Evolutionary conservation across 2,797 vertebrate genomes (phyloP).

Genomic region (Pristis pectinata): DNA sequence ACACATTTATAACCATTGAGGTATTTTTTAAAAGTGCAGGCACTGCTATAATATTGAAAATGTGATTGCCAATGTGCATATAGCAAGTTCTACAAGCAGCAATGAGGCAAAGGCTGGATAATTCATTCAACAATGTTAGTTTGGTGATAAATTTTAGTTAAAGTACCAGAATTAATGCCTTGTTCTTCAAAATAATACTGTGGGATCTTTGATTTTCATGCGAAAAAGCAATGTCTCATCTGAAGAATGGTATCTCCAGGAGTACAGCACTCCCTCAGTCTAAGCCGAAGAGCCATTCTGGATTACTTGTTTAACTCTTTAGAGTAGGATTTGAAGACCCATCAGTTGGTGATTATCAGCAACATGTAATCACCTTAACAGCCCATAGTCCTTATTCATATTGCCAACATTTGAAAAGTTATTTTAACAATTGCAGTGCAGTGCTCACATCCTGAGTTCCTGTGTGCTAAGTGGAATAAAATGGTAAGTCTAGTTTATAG

Average conservation of each 20-base stretch:
- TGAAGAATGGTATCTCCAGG: too few relatives aligned
- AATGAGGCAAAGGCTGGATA: not conserved
- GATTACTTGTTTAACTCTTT: not conserved
- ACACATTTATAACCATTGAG: not conserved
- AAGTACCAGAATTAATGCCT: too few relatives aligned
- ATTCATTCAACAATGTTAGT: not conserved
- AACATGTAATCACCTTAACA: not conserved
- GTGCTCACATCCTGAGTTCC: not conserved
- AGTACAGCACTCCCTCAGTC: not conserved
- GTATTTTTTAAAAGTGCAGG: not conserved
- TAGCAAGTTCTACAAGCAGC: not conserved
- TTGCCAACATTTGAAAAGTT: slow-evolving; percentile 1
- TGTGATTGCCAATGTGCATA: not conserved
- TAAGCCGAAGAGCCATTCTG: too few relatives aligned
- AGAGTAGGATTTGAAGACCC: not conserved
- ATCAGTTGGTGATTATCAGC: not conserved
- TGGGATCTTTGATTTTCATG: not conserved
- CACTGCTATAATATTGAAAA: not conserved
- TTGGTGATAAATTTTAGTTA: not conserved
- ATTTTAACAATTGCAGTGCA: not conserved
- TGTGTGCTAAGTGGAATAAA: not conserved
- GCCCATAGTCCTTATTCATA: not conserved
- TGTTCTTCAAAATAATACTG: not conserved
- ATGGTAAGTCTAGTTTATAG: not conserved
- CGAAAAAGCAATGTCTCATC: not conserved